Evolutionary conservation across 2,113 vertebrate species (phyloP), one percentile per base, ranked within the genome.

Genomic region (Lates calcarifer): DNA sequence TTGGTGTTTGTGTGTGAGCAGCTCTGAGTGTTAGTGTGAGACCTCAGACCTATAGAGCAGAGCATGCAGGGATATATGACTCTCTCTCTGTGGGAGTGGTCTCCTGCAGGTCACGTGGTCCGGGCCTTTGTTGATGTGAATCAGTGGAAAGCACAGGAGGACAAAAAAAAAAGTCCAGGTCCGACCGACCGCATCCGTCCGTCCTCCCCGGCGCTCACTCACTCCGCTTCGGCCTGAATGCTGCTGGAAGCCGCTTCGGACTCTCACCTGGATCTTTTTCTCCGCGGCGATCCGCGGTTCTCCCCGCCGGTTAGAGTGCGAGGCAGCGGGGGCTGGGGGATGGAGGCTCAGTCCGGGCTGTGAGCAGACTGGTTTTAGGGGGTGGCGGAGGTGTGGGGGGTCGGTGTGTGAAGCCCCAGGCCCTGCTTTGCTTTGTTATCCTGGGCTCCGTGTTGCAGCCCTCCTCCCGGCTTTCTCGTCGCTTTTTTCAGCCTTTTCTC

Each of bases 91-190:
- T 88, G 91, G 89, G 92, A 51, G 92, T 78, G 90, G 92, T 49
- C 89, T 92, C 26, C 14, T 22, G 56, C 49, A 1, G 65, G 88
- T 93, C 92, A 93, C 91, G 89, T 93, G 91, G 51, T 74, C 24
- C 33, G n/a, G 73, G 82, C 67, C 90, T 93, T 93, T 93, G 91
- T 93, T 93, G 91, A 92, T 84, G 84, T 78, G 91, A 82, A 82
- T 84, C 85, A 56, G 57, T 12, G 65, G 56, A 45, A 64, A 47
- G 61, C 83, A 20, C 72, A 82, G 64, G 65, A 86, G 61, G 39
- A 69, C 39, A 43, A 43, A 78, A 77, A 35, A 66, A 65, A n/a
- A 41, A 28, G 77, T 86, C 79, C 71, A 35, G 70, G 64, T 68
- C 53, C 51, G n/a, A 73, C 49, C 81, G 41, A 61, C 18, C 45